Evolutionary conservation across 1,140 invertebrate species (phyloP).

Genomic region (Drosophila ironensis): DNA sequence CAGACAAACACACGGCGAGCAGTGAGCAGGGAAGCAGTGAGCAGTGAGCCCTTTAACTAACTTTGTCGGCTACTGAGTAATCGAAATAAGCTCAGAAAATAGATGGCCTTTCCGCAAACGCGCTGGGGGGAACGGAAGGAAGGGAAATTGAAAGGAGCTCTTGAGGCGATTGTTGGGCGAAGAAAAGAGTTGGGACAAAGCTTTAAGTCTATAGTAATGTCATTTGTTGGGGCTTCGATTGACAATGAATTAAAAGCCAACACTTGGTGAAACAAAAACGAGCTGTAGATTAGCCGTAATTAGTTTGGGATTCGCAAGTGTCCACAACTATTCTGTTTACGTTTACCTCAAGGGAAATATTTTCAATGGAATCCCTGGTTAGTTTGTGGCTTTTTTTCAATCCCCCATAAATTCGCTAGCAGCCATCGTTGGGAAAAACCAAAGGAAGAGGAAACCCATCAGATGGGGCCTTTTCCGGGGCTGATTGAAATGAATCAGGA

Average conservation of each 20-base stretch:
- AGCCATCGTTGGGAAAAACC: conserved; percentile 11
- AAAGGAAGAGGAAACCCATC: conserved; percentile 1
- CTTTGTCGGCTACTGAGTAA: conserved; percentile 3
- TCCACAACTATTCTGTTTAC: no score
- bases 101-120: conserved; percentile 16
- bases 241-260: not conserved
- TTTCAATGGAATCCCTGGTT: no score
- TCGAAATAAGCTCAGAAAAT: conserved; percentile 31
- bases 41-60: not conserved
- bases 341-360: no score
- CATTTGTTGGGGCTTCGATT: not conserved
- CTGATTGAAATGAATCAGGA: conserved; percentile 52
- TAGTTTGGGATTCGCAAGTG: not conserved
- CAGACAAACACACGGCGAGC: no score
- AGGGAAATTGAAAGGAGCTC: conserved; percentile 1
- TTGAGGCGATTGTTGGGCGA: conserved; percentile 2
- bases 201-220: not conserved
- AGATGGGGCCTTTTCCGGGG: conserved; percentile 30
- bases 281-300: no score
- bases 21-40: not conserved
- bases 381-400: no score
- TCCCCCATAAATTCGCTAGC: not conserved
- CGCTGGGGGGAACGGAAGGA: no score
- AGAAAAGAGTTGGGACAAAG: not conserved
- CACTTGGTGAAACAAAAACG: not conserved